Percentiles rank a stretch among this genome's conserved stretches.
Conservation (phyloP, 2,888 invertebrate species). For the Aphidius colemani region DNA sequence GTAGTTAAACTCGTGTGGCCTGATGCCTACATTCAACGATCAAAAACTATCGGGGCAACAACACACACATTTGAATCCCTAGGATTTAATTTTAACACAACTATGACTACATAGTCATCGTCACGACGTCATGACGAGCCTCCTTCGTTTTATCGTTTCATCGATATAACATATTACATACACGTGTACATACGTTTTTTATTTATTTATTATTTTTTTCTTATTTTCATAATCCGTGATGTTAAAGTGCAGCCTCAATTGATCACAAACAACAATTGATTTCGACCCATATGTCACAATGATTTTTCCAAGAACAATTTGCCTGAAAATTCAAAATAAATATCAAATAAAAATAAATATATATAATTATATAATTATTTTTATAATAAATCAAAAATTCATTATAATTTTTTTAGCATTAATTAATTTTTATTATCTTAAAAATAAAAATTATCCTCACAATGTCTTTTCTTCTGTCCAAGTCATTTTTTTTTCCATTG, state of each 20-base stretch:
- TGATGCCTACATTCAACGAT: no score
- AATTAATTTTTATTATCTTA: no score
- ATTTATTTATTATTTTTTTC: background rate
- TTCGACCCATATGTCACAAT: slow-evolving; percentile 20
- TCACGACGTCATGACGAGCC: slow-evolving; percentile 45
- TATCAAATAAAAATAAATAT: no score
- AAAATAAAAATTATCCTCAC: no score
- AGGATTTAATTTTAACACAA: slow-evolving; percentile 59
- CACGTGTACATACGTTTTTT: slow-evolving; percentile 1
- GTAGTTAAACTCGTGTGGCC: slow-evolving; percentile 28
- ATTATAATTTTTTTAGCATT: no score
- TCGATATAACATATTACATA: slow-evolving; percentile 4
- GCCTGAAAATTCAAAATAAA: no score
- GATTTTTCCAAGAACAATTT: no score
- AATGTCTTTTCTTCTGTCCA: no score
- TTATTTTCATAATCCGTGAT: background rate
- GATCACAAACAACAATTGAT: slow-evolving; percentile 27
- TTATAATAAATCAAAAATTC: no score
- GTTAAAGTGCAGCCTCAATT: slow-evolving; percentile 17
- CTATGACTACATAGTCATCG: slow-evolving; percentile 34
- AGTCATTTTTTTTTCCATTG: no score
- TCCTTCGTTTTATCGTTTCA: slow-evolving; percentile 28
- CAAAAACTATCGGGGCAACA: no score
- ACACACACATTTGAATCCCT: slow-evolving; percentile 29
- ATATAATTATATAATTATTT: background rate